phyloP scores from a whole-genome alignment of 2,797 vertebrate species.

The Artibeus jamaicensis region DNA sequence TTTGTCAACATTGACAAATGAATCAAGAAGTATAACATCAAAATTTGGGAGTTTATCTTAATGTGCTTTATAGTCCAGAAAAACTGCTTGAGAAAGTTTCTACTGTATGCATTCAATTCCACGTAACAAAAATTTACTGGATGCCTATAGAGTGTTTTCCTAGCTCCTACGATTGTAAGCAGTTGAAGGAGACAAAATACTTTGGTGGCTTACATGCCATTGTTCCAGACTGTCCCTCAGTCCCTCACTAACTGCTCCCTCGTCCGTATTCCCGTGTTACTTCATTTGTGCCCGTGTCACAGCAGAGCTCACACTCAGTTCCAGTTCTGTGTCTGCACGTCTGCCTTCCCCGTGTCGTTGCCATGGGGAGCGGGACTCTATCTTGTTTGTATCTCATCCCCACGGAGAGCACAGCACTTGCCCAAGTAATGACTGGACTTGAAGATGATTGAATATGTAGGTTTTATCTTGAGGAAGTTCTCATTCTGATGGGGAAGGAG shows the following conservation, averaged over 20 bases:
- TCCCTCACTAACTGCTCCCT: not conserved
- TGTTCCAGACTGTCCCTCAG: not conserved
- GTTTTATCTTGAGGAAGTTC: not conserved
- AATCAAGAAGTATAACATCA: not conserved
- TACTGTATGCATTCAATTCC: not conserved
- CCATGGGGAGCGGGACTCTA: not conserved
- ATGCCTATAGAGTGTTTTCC: not conserved
- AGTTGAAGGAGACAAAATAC: not conserved
- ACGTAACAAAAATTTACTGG: not conserved
- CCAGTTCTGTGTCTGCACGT: not conserved
- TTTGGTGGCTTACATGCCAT: not conserved
- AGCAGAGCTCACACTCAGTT: not conserved
- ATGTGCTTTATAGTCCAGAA: not conserved
- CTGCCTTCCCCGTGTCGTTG: not conserved
- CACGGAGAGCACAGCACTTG: not conserved
- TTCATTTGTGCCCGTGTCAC: not conserved
- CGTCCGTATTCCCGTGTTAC: not conserved
- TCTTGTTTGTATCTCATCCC: not conserved
- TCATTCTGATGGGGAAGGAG: not conserved
- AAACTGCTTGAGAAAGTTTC: not conserved
- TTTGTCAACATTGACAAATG: not conserved
- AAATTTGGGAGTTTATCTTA: not conserved
- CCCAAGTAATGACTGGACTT: not conserved
- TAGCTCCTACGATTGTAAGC: not conserved
- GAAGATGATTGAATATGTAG: not conserved